These are phyloP conservation scores for Epizoanthus scotinus DNA, from an alignment of 92 coral and sea anemone genomes.

Conservation along the genomic window DNA sequence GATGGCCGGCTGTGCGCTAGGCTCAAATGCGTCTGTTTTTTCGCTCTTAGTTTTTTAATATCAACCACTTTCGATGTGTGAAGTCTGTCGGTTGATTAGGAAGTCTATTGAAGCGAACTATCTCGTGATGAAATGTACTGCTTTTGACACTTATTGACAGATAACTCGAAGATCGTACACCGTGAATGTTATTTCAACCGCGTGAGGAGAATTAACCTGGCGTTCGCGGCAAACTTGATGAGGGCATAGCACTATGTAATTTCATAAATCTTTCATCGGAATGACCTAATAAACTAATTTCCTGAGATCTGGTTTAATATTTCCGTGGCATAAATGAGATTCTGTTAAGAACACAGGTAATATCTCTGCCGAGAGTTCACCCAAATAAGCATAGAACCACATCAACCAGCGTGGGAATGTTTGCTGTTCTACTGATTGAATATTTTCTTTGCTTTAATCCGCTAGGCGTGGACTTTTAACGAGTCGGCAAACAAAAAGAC, in stretches of 20 bases:
- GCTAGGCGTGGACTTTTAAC: slow-evolving; percentile 38
- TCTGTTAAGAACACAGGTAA: neutral
- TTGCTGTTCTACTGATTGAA: neutral
- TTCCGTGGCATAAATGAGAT: slow-evolving; percentile 22
- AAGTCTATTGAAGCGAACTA: slow-evolving; percentile 32
- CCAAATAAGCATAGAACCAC: neutral
- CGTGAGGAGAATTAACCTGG: slow-evolving; percentile 22
- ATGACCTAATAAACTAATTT: slow-evolving; percentile 29
- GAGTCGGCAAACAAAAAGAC: slow-evolving; percentile 21
- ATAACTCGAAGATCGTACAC: slow-evolving; percentile 23
- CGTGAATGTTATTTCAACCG: slow-evolving; percentile 41
- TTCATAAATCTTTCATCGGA: slow-evolving; percentile 38
- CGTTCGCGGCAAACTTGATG: slow-evolving; percentile 23
- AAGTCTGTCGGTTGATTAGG: slow-evolving; percentile 33
- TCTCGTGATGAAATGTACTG: slow-evolving; percentile 37
- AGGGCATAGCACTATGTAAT: slow-evolving; percentile 1
- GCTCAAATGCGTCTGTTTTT: slow-evolving; percentile 31
- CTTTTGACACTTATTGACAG: slow-evolving; percentile 43
- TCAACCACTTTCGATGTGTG: slow-evolving; percentile 37
- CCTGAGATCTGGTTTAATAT: slow-evolving; percentile 32
- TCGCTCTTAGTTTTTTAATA: slow-evolving; percentile 31
- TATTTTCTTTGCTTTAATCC: slow-evolving; percentile 40
- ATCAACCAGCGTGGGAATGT: slow-evolving; percentile 23
- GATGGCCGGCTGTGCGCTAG: neutral
- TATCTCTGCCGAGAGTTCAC: neutral